Conservation (phyloP, 1,140 invertebrate genomes). For the Spodoptera litura region DNA sequence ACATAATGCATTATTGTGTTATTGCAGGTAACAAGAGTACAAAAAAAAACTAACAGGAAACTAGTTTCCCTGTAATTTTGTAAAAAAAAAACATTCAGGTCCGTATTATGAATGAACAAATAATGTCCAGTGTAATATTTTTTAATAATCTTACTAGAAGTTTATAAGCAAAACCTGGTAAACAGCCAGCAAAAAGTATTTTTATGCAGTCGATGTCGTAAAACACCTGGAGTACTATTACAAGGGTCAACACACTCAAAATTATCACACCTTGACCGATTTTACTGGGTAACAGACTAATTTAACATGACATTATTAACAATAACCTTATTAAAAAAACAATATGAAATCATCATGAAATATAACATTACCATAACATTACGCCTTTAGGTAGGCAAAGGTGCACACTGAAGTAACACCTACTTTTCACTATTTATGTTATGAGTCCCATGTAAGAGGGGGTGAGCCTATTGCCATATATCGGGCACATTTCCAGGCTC, state of each 20-base stretch:
- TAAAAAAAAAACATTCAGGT: no score
- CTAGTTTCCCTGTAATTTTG: no score
- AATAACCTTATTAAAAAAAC: not conserved
- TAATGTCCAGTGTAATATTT: not conserved
- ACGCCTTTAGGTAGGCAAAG: no score
- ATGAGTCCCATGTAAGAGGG: no score
- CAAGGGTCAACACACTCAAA: constrained; percentile 18
- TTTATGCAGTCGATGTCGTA: not conserved
- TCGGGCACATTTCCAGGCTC: no score
- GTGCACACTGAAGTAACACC: no score
- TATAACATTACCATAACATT: no score
- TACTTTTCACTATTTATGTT: no score
- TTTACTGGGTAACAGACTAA: not conserved
- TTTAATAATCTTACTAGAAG: not conserved
- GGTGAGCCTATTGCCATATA: no score
- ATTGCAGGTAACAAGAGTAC: not conserved
- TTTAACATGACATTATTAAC: not conserved
- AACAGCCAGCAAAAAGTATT: constrained; percentile 5
- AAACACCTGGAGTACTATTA: constrained; percentile 10
- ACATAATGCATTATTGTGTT: not conserved
- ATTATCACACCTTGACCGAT: constrained; percentile 13
- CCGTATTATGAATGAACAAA: not conserved
- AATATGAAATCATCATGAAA: no score
- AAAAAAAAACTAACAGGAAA: not conserved
- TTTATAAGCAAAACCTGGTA: not conserved